Conservation (phyloP, 2,888 invertebrate genomes). For the Cinara cedri region DNA sequence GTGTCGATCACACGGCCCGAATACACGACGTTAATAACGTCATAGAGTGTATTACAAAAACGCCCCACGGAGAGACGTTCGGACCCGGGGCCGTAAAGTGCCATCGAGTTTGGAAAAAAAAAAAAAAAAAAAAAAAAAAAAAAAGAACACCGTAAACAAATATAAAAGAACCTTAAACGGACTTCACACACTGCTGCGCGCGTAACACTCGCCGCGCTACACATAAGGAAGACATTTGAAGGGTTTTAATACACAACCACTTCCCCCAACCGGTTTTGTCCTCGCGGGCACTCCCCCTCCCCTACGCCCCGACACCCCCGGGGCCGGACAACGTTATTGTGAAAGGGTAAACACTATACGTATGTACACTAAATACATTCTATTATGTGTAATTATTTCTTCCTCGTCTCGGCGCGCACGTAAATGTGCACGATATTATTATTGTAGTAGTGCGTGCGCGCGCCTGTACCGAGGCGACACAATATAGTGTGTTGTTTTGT, state of each 20-base stretch:
- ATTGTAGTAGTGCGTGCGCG: no score
- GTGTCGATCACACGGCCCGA: no score
- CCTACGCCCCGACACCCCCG: background rate
- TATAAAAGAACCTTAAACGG: constrained; percentile 32
- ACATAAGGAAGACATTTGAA: constrained; percentile 46
- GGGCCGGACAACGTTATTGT: background rate
- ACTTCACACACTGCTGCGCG: no score
- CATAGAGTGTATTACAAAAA: background rate
- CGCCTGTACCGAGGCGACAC: background rate
- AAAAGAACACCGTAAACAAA: background rate
- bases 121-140: background rate
- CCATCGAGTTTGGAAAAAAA: background rate
- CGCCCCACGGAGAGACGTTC: constrained; percentile 18
- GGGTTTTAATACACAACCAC: constrained; percentile 17
- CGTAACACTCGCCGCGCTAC: background rate
- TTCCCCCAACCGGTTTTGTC: background rate
- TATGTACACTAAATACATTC: no score
- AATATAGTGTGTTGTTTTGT: constrained; percentile 8
- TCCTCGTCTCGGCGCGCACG: no score
- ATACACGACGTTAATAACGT: no score
- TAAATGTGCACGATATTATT: no score
- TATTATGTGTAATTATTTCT: no score
- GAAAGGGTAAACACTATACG: no score
- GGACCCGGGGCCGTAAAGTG: background rate
- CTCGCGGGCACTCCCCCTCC: background rate